Conservation (phyloP, 2,113 vertebrate species). For the Petrocephalus microphthalmus region DNA sequence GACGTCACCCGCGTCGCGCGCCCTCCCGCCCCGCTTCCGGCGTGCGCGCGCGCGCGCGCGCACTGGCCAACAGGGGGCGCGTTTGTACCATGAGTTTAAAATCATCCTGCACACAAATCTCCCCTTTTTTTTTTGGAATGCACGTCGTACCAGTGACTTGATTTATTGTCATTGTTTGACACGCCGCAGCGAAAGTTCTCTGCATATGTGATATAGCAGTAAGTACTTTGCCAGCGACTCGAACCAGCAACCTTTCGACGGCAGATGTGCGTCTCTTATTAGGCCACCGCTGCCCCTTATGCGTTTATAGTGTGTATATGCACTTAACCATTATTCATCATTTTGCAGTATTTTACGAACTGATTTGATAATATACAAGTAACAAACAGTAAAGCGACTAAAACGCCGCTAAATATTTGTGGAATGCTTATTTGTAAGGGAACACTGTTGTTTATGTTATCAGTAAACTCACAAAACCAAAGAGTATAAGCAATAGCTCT, state of each 20-base stretch:
- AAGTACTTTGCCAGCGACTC: too few relatives aligned
- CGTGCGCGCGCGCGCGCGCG: background rate
- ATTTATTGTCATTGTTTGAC: too few relatives aligned
- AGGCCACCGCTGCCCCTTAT: too few relatives aligned
- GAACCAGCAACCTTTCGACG: too few relatives aligned
- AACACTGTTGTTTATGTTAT: background rate
- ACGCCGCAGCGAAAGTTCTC: too few relatives aligned
- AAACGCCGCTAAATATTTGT: background rate
- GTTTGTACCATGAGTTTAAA: background rate
- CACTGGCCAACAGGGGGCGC: background rate
- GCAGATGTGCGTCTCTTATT: too few relatives aligned
- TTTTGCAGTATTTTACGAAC: background rate
- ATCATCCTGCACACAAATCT: background rate
- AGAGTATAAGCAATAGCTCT: constrained; percentile 13
- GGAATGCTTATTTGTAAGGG: background rate
- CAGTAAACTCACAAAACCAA: background rate
- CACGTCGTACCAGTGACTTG: background rate
- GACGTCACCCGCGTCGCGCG: background rate
- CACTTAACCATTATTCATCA: background rate
- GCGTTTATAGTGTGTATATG: too few relatives aligned
- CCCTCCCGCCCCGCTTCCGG: background rate
- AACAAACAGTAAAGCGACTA: background rate
- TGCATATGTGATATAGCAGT: too few relatives aligned
- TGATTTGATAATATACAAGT: background rate
- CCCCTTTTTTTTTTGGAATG: background rate